A percentile compares a stretch with the other conserved stretches of the same genome.
Conservation (phyloP, 2,797 vertebrate genomes). For the Enteromius mattozi region DNA sequence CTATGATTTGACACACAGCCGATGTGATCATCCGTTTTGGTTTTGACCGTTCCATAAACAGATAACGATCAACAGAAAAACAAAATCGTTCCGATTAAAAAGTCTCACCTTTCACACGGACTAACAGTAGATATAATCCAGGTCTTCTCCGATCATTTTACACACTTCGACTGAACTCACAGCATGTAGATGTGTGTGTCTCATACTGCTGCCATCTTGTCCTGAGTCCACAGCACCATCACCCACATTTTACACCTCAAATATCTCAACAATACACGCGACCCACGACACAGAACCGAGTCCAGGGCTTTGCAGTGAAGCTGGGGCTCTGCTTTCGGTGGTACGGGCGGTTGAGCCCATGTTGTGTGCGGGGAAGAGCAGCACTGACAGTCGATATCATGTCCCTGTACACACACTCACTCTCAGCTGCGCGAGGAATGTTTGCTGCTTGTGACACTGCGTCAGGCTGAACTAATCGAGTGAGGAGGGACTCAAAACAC, state of each 20-base stretch:
- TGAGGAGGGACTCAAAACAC: background rate
- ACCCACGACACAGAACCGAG: constrained; percentile 62
- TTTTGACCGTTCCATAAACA: background rate
- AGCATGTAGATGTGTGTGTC: constrained; percentile 81
- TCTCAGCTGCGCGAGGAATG: constrained; percentile 74
- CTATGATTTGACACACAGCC: background rate
- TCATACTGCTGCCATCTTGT: constrained; percentile 93
- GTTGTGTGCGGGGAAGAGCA: constrained; percentile 54
- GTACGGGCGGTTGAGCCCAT: constrained; percentile 75
- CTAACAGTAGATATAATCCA: constrained; percentile 81
- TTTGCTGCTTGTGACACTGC: constrained; percentile 79
- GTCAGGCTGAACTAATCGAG: constrained; percentile 71
- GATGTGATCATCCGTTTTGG: background rate
- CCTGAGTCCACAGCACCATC: constrained; percentile 83
- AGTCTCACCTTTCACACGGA: constrained; percentile 84
- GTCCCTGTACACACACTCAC: constrained; percentile 76
- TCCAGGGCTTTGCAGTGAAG: constrained; percentile 61
- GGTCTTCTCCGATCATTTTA: constrained; percentile 86
- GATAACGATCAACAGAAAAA: background rate
- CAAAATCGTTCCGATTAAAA: background rate
- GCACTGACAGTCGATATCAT: constrained; percentile 75
- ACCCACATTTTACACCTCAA: constrained; percentile 79
- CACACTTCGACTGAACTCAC: constrained; percentile 80
- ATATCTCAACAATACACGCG: constrained; percentile 70
- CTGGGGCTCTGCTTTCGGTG: constrained; percentile 67